Evolutionary conservation across 2,113 vertebrate species (phyloP), one percentile per base, ranked within the genome.

Genomic region (Oncorhynchus gorbuscha): DNA sequence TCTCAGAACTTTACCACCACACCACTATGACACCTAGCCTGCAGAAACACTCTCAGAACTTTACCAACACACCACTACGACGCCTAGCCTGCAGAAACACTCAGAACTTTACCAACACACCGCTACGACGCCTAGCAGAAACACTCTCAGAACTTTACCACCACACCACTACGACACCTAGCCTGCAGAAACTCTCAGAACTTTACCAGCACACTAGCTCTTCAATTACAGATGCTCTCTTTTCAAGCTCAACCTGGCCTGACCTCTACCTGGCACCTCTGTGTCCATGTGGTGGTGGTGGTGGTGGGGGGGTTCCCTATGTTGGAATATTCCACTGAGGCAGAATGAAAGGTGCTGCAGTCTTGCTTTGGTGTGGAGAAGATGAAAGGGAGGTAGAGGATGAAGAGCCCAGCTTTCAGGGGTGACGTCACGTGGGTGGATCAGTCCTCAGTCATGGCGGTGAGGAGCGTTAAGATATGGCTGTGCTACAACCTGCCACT

Each of bases 301-400:
- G 64, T 45, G 4, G 24, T 24, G 24, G 24, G 65, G 5, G 32
- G 3, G n/a, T n/a, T 14, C 20, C 20, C 18, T 61, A 14, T 12
- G 24, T 13, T 22, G 65, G 58, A 49, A 79, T 73, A 78, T 77
- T 81, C 75, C 77, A 78, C 51, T 67, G 64, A 75, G 73, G 24
- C 62, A 51, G 6, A 72, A 7, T 22, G 32, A 20, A 22, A 62
- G 20, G 13, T 62, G 59, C n/a, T 55, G 51, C 16, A 55, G 51
- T 55, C 51, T 14, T 4, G 0, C 13, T 55, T 18, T 64, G 20
- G 20, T 48, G 76, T 3, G 8, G 71, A 4, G 61, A 70, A 45
- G 32, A n/a, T 16, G 2, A 32, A n/a, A 68, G 49, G 24, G 14
- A 70, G 11, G 28, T 26, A 55, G 69, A 51, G 3, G 32, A 32